phyloP scores from a whole-genome alignment of 1,140 invertebrate genomes.

The Contarinia nasturtii region DNA sequence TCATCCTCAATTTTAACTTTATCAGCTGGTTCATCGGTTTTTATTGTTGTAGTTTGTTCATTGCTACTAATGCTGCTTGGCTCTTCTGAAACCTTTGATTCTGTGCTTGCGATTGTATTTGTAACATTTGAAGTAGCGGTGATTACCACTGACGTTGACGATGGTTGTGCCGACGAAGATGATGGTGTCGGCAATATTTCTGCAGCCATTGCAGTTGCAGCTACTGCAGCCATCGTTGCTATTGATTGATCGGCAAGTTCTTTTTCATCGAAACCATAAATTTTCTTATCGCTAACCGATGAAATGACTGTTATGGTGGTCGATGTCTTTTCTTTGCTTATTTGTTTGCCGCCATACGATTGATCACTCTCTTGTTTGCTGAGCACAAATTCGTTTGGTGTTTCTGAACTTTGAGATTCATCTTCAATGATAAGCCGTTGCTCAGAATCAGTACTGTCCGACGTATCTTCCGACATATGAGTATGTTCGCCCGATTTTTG shows the following conservation, averaged over 20 bases:
- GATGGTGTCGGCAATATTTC: no score
- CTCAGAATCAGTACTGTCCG: slow-evolving; percentile 54
- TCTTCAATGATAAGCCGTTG: slow-evolving; percentile 36
- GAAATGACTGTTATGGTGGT: slow-evolving; percentile 6
- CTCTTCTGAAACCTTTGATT: neutral
- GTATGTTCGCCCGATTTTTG: slow-evolving; percentile 11
- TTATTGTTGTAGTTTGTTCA: neutral
- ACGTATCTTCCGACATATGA: slow-evolving; percentile 24
- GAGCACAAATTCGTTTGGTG: neutral
- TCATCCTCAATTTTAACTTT: neutral
- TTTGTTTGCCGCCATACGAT: neutral
- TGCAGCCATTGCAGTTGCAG: no score
- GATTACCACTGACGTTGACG: no score
- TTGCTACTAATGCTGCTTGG: no score
- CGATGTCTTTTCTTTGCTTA: neutral
- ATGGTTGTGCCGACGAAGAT: no score
- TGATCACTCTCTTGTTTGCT: neutral
- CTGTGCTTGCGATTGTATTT: slow-evolving; percentile 7
- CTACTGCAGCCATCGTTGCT: no score
- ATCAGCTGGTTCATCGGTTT: neutral
- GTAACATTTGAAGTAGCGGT: slow-evolving; percentile 4
- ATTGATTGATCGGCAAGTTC: no score
- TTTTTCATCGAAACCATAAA: no score
- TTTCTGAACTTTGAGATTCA: slow-evolving; percentile 9
- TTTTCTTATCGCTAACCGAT: neutral